A percentile compares a stretch with the other conserved stretches of the same genome.
Conservation (phyloP, 2,113 vertebrate species). For the Muntiacus muntjak region DNA sequence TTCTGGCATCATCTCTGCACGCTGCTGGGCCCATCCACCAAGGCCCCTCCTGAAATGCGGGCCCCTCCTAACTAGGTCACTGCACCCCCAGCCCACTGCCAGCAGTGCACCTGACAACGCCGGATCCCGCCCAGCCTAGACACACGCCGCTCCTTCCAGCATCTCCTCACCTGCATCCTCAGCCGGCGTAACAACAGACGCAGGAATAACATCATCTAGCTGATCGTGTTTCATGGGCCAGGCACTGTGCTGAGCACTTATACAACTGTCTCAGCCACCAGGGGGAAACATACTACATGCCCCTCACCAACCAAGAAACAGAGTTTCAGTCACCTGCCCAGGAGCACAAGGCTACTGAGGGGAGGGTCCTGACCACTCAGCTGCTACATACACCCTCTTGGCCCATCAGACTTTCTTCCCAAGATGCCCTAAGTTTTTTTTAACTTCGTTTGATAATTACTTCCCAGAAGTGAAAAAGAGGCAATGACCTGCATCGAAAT, state of each 20-base stretch:
- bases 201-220: background rate
- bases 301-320: background rate
- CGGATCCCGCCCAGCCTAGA: background rate
- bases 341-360: background rate
- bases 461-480: background rate
- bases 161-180: background rate
- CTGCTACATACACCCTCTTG: background rate
- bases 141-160: background rate
- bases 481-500: background rate
- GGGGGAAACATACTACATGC: background rate
- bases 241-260: background rate
- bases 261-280: background rate
- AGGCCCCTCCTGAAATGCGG: background rate
- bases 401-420: background rate
- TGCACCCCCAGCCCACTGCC: background rate
- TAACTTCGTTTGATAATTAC: background rate
- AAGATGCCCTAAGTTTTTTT: background rate
- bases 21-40: background rate
- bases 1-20: background rate
- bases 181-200: background rate
- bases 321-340: background rate
- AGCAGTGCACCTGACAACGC: background rate
- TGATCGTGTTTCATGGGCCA: background rate
- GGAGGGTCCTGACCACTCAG: background rate
- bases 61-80: background rate